A percentile compares a stretch with the other conserved stretches of the same genome.
phyloP scores from a whole-genome alignment of 2,113 vertebrate genomes.

The Polyodon spathula region DNA sequence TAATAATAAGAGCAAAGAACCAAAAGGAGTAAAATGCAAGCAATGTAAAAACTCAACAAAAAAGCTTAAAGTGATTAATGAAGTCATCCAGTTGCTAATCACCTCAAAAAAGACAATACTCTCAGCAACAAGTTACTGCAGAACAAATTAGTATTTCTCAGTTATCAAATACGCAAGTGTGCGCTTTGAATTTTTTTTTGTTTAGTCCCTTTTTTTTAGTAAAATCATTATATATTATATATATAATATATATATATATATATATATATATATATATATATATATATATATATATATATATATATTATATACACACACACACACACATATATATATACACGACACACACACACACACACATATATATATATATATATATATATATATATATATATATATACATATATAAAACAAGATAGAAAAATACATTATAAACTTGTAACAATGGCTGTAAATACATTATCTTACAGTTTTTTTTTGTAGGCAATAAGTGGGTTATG shows the following conservation, averaged over 20 bases:
- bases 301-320: too few relatives aligned
- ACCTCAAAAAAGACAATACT: conserved; percentile 71
- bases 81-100: conserved; percentile 72
- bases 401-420: conserved; percentile 99
- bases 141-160: conserved; percentile 74
- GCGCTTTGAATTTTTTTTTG: conserved; percentile 66
- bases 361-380: too few relatives aligned
- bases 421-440: conserved; percentile 99
- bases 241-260: conserved; percentile 62
- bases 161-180: conserved; percentile 70
- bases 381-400: conserved; percentile 36
- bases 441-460: conserved; percentile 95
- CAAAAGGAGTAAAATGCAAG: conserved; percentile 91
- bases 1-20: conserved; percentile 84
- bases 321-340: conserved; percentile 80
- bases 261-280: too few relatives aligned
- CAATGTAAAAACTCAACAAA: conserved; percentile 79
- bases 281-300: conserved; percentile 36
- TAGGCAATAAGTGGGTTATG: conserved; percentile 84
- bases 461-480: conserved; percentile 79
- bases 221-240: conserved; percentile 94
- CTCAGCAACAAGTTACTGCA: conserved; percentile 74
- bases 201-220: too few relatives aligned
- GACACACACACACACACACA: too few relatives aligned
- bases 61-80: conserved; percentile 61